Evolutionary conservation across 2,797 vertebrate genomes (phyloP).

Genomic region (Tarsius wallacei): DNA sequence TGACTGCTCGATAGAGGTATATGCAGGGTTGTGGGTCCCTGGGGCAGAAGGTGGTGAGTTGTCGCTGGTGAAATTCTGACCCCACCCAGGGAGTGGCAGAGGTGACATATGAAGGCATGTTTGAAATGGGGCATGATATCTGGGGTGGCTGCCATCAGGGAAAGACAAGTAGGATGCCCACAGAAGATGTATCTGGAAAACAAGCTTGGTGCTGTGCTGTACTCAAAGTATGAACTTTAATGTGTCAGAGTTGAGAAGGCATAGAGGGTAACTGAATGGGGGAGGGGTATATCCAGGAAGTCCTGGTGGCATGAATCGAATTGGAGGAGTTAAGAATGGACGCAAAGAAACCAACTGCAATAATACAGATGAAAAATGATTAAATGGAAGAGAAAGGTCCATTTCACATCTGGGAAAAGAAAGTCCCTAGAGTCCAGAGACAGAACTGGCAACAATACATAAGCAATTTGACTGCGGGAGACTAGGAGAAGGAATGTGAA

Average conservation of each 20-base stretch:
- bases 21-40: background rate
- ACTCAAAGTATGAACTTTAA: background rate
- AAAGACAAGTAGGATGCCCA: background rate
- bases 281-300: background rate
- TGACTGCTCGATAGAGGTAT: background rate
- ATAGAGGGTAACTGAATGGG: background rate
- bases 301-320: background rate
- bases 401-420: background rate
- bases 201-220: background rate
- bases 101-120: background rate
- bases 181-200: background rate
- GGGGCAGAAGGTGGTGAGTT: background rate
- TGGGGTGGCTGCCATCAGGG: background rate
- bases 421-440: background rate
- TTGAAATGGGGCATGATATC: background rate
- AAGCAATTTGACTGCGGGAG: background rate
- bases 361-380: background rate
- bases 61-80: background rate
- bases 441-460: background rate
- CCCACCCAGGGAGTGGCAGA: background rate
- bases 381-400: background rate
- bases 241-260: background rate
- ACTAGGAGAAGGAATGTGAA: background rate
- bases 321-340: background rate
- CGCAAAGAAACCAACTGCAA: background rate